These are phyloP conservation scores for Hystrix cristata DNA, from an alignment of 2,113 vertebrate genomes.

Conservation along the genomic window DNA sequence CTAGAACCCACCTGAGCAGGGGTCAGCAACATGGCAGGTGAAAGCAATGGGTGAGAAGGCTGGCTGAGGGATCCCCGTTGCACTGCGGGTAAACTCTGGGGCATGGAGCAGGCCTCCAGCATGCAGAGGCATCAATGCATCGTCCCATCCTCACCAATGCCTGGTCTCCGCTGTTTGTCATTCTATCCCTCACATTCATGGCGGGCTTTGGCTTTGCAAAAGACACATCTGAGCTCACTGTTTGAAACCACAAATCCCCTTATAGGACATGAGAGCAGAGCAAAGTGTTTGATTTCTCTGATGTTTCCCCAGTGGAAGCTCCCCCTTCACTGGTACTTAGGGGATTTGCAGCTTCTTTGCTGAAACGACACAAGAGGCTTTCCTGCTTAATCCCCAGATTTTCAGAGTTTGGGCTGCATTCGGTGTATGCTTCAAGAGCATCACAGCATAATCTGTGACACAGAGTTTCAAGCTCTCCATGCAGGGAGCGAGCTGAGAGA, in stretches of 20 bases:
- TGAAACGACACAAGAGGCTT: constrained; percentile 69
- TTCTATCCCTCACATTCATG: constrained; percentile 68
- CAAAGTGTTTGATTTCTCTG: constrained; percentile 58
- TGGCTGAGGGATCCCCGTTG: background rate
- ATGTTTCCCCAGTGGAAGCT: constrained; percentile 19
- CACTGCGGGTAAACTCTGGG: rapidly evolving
- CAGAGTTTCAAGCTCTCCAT: background rate
- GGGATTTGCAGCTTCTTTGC: constrained; percentile 73
- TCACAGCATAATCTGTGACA: constrained; percentile 55
- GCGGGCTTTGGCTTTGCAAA: constrained; percentile 62
- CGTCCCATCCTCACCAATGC: background rate
- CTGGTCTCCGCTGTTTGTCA: background rate
- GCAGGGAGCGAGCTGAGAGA: background rate
- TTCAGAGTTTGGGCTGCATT: background rate
- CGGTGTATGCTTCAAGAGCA: constrained; percentile 41
- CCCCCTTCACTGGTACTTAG: constrained; percentile 56
- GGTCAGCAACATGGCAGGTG: background rate
- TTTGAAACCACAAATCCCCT: constrained; percentile 77
- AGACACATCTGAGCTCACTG: constrained; percentile 66
- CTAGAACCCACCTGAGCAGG: background rate
- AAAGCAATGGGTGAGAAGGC: background rate
- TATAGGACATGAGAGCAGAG: constrained; percentile 51
- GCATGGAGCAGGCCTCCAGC: background rate
- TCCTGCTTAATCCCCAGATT: constrained; percentile 38
- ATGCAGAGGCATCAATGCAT: too few species aligned